Evolutionary conservation across 2,888 invertebrate genomes (phyloP), one percentile per base, ranked within the genome.

Genomic region (Amiota minor): DNA sequence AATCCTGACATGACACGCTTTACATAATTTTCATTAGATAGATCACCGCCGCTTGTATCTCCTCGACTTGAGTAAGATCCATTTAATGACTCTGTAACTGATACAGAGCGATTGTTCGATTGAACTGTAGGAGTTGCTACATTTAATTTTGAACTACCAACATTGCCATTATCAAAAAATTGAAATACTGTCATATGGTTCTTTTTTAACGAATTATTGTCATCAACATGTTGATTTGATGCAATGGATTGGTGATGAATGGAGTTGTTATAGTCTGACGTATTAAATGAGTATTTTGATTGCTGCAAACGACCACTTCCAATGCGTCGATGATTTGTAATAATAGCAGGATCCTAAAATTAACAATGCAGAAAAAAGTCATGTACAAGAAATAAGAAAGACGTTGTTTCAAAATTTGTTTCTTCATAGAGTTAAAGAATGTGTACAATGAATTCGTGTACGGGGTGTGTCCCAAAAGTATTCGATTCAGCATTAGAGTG

Each of bases 241-340:
- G 71, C 75, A 61, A 69, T 3, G 35, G 70, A 6, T 46, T 55
- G 64, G 46, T 77, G 75, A 61, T 75, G 77, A 47, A 79, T 77
- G 6, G 71, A 16, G 59, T 75, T 71, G 59, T 78, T 80, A 70
- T 75, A 78, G 45, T 78, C 78, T 62, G 72, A 72, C 18, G 75
- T 77, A 67, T 74, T 79, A 56, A 80, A 80, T 3, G 84, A 78
- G 84, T 85, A 88, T 77, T 89, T 89, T 1, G 79, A 77, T 65
- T 87, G 86, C 1, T 83, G 81, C 10, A 89, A 73, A n/a, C 89
- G 89, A 47, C 89, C 89, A 70, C 89, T 89, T 9, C 89, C 89
- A 67, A 89, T 88, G 10, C 89, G 89, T 47, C 89, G 82, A 64
- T 86, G 87, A 77, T 84, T 87, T 59, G 76, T 77, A 67, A 88